Conservation (phyloP, 2,797 vertebrate genomes). For the Delichon dasypus region DNA sequence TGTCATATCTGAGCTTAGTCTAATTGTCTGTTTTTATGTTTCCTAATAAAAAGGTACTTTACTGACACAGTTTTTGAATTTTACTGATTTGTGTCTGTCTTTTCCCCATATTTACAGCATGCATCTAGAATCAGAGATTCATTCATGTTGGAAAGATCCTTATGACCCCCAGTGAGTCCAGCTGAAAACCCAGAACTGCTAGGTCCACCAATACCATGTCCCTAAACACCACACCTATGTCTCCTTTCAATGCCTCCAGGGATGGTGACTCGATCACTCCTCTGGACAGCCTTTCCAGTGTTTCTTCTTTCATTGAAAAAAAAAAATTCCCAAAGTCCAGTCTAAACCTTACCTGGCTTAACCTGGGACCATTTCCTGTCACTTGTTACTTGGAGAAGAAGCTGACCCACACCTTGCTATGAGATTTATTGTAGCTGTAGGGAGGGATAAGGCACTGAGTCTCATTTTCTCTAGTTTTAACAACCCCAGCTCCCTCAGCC, state of each 20-base stretch:
- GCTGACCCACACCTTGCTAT: accelerated
- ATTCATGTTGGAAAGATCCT: background rate
- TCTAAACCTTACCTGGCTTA: background rate
- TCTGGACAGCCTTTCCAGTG: background rate
- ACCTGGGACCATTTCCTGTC: background rate
- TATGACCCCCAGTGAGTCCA: background rate
- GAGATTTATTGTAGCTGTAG: background rate
- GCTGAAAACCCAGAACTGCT: background rate
- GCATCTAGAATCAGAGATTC: background rate
- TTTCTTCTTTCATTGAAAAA: background rate
- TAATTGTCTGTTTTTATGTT: background rate
- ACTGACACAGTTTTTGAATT: background rate
- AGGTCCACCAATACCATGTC: background rate
- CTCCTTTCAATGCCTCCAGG: background rate
- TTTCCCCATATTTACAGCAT: background rate
- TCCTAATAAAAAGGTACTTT: background rate
- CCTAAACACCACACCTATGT: no score
- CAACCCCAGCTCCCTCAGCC: accelerated
- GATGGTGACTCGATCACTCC: background rate
- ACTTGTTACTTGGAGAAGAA: background rate
- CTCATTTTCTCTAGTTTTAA: background rate
- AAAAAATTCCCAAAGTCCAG: background rate
- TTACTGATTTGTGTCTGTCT: background rate
- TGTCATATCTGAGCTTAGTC: background rate
- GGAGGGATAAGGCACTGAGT: background rate